A percentile compares a stretch with the other conserved stretches of the same genome.
Conservation (phyloP, 2,113 vertebrate species). For the Physeter macrocephalus region DNA sequence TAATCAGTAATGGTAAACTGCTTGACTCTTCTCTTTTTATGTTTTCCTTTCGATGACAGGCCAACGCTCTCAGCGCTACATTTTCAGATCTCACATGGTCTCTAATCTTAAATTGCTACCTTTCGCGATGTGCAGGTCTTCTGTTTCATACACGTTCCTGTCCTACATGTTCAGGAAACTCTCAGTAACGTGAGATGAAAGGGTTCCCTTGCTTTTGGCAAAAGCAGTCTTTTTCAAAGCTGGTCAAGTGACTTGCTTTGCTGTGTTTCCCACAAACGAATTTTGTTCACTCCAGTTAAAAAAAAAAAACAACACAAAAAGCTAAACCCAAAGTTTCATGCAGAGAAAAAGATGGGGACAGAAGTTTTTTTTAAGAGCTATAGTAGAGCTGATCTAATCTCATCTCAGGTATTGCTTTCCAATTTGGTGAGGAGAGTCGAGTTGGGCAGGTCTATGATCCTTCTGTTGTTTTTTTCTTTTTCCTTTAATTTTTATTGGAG, state of each 20-base stretch:
- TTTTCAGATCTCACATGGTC: neutral
- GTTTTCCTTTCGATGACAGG: neutral
- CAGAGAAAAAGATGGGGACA: neutral
- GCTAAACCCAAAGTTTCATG: neutral
- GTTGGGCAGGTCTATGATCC: neutral
- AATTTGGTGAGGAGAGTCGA: neutral
- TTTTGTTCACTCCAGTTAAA: neutral
- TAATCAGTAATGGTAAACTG: neutral
- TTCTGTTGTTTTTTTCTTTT: neutral
- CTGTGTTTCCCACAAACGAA: neutral
- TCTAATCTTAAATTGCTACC: neutral
- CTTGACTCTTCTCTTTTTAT: neutral
- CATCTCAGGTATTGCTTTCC: neutral
- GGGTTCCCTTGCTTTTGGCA: neutral
- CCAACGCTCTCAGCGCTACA: neutral
- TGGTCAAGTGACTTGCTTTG: neutral
- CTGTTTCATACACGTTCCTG: too few relatives aligned
- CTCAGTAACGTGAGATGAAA: neutral
- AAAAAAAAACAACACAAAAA: neutral
- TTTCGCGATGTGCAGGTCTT: neutral
- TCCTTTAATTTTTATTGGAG: neutral
- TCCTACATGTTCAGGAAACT: neutral
- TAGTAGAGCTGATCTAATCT: neutral
- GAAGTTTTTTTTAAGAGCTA: neutral
- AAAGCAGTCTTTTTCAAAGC: neutral